phyloP scores from a whole-genome alignment of 1,140 invertebrate genomes.

The Trichonephila inaurata region DNA sequence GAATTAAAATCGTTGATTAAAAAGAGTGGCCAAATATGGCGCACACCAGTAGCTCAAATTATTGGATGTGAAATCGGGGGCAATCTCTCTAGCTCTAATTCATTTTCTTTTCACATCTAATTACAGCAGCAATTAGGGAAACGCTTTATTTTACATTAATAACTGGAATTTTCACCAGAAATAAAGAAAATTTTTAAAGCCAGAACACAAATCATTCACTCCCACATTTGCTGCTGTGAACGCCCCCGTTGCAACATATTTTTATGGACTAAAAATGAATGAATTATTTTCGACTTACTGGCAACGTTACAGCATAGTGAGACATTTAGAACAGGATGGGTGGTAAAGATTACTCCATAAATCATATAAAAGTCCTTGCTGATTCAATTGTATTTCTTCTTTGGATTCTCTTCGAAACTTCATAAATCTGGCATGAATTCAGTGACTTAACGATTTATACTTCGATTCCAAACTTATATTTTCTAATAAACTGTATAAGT shows the following conservation, averaged over 20 bases:
- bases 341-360: not conserved
- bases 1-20: too few relatives aligned
- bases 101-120: constrained; percentile 72
- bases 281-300: constrained; percentile 41
- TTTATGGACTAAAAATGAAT: constrained; percentile 48
- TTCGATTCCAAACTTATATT: too few relatives aligned
- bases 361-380: not conserved
- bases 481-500: too few relatives aligned
- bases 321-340: not conserved
- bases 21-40: constrained; percentile 52
- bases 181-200: constrained; percentile 65
- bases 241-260: constrained; percentile 23
- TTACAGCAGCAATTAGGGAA: constrained; percentile 66
- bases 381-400: not conserved
- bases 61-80: not conserved
- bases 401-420: not conserved
- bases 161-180: constrained; percentile 68
- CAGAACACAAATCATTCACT: constrained; percentile 51
- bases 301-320: constrained; percentile 22
- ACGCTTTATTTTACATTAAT: constrained; percentile 73
- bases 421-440: not conserved
- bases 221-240: not conserved
- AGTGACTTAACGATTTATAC: not conserved
- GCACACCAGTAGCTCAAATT: not conserved
- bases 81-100: constrained; percentile 34